Percentiles rank a stretch among this genome's conserved stretches.
Conservation (phyloP, 2,113 vertebrate species). For the Etheostoma spectabile region DNA sequence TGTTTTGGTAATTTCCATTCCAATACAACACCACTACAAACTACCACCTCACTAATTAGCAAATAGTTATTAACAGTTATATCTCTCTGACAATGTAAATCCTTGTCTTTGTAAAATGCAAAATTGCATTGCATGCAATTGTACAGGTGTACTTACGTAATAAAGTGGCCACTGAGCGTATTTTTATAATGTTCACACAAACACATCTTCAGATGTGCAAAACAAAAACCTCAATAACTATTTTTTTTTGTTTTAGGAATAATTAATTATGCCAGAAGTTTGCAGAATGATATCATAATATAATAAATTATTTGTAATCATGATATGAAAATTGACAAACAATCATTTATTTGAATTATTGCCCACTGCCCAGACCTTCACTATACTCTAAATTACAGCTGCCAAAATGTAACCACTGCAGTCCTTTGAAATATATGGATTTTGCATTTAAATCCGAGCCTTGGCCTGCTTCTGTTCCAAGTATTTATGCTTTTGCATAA, state of each 20-base stretch:
- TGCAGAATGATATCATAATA: not conserved
- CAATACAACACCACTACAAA: not conserved
- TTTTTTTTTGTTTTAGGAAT: not conserved
- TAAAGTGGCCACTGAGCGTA: not conserved
- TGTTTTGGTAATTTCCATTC: not conserved
- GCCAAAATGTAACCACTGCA: conserved; percentile 33
- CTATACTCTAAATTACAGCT: conserved; percentile 19
- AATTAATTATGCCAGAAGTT: not conserved
- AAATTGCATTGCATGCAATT: not conserved
- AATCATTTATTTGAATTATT: conserved; percentile 12
- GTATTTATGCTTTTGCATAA: not conserved
- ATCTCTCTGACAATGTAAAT: not conserved
- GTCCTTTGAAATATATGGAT: conserved; percentile 34
- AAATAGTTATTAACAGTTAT: not conserved
- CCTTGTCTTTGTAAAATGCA: not conserved
- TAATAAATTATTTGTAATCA: not conserved
- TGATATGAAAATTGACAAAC: conserved; percentile 3
- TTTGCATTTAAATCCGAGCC: conserved; percentile 34
- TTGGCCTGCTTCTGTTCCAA: not conserved
- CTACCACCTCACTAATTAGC: not conserved
- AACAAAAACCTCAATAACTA: not conserved
- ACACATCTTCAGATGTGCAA: not conserved
- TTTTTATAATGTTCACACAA: not conserved
- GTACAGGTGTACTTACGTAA: not conserved
- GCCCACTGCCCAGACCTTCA: not conserved